Evolutionary conservation across 2,888 invertebrate genomes (phyloP), one percentile per base, ranked within the genome.

Genomic region (Platycheirus rosarum): DNA sequence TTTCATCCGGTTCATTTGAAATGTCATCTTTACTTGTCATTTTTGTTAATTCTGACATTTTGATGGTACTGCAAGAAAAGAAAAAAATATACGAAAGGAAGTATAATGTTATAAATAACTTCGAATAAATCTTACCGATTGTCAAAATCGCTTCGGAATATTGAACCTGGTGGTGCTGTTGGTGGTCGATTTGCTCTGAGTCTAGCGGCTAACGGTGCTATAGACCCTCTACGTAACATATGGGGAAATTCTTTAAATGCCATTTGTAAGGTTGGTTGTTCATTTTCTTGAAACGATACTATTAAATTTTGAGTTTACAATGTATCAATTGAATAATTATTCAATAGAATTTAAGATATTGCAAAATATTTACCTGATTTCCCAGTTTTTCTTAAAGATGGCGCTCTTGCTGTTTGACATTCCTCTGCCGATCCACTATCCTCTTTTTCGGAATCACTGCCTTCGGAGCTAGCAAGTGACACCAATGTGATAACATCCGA

Each of bases 401-500:
- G 90, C 1, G 89, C 88, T 40, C 89, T 85, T 20, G 86, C 86
- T 29, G 86, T 84, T n/a, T 87, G 88, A 82, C 86, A 86, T 11
- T 85, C 86, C 29, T 87, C 87, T 49, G 80, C 60, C 9, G 80
- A 48, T 2, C 86, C 18, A 48, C 46, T 85, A 1, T 90, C 90
- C 71, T 91, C 91, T 9, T 92, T 92, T 85, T 94, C 94, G 16
- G 91, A 92, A 70, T 94, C 94, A 86, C 94, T 94, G 40, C 92
- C 93, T 14, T 93, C 92, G 0, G 94, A 93, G 86, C 94, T 94
- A 2, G 94, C 91, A 48, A 94, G 88, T 0, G 94, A 94, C 0
- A 94, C 94, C 92, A 94, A 92, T 0, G 94, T 94, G 0, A 94
- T 92, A 35, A 94, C 91, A 86, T 91, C 91, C 5, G 89, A 87